These are phyloP conservation scores for Coregonus suidteri DNA, from an alignment of 2,797 vertebrate species.

Conservation along the genomic window DNA sequence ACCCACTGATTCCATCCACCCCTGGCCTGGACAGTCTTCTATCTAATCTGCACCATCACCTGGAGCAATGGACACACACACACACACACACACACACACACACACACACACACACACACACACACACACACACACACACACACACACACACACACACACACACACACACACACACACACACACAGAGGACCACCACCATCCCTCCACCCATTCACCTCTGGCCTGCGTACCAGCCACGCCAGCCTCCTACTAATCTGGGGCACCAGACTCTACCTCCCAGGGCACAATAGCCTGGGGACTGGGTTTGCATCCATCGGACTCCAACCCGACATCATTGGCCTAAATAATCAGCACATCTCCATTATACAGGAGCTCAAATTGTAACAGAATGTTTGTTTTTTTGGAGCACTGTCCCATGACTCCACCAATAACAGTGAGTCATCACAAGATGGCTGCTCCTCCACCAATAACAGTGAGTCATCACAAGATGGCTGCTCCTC, in stretches of 20 bases:
- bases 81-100: not conserved
- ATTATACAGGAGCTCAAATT: not conserved
- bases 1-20: not conserved
- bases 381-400: not conserved
- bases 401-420: not conserved
- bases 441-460: not conserved
- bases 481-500: too few relatives aligned
- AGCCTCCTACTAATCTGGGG: too few relatives aligned
- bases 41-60: too few relatives aligned
- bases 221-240: too few relatives aligned
- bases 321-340: not conserved
- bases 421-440: not conserved
- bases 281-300: too few relatives aligned
- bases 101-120: constrained; percentile 5
- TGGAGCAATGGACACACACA: too few relatives aligned
- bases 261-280: too few relatives aligned
- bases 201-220: not conserved
- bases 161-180: too few relatives aligned
- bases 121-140: not conserved
- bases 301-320: too few relatives aligned
- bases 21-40: not conserved
- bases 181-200: not conserved
- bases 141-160: not conserved
- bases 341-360: not conserved
- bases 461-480: too few relatives aligned